Percentiles rank a stretch among this genome's conserved stretches.
phyloP scores from a whole-genome alignment of 1,140 invertebrate genomes.

The Drosophila tani region DNA sequence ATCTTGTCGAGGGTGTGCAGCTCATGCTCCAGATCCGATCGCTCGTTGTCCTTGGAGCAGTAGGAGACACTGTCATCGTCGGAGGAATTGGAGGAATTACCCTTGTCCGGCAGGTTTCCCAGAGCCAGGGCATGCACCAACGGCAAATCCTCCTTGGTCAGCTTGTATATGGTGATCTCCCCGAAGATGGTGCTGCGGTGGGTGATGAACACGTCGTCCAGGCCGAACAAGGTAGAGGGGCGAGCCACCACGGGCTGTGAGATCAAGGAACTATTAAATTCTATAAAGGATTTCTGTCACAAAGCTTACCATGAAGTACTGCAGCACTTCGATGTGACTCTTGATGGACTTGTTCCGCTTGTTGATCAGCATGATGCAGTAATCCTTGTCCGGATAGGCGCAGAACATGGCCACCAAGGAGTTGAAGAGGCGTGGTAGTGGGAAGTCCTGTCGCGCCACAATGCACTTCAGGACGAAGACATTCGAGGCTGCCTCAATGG shows the following conservation, averaged over 20 bases:
- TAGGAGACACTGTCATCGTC: slow-evolving; percentile 25
- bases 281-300: background rate
- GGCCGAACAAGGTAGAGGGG: slow-evolving; percentile 22
- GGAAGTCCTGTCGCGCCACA: slow-evolving; percentile 35
- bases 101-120: background rate
- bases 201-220: slow-evolving; percentile 55
- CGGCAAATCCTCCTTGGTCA: slow-evolving; percentile 30
- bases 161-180: slow-evolving; percentile 56
- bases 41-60: slow-evolving; percentile 33
- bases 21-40: slow-evolving; percentile 38
- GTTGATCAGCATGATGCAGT: slow-evolving; percentile 60
- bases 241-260: slow-evolving; percentile 49
- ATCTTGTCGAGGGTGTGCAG: slow-evolving; percentile 26
- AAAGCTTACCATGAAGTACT: slow-evolving; percentile 64
- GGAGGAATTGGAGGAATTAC: accelerated
- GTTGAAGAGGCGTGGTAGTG: slow-evolving; percentile 40
- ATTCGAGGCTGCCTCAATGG: slow-evolving; percentile 38
- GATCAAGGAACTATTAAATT: background rate
- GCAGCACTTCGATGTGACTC: slow-evolving; percentile 44
- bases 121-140: slow-evolving; percentile 9
- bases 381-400: slow-evolving; percentile 72
- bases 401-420: slow-evolving; percentile 57
- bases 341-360: background rate
- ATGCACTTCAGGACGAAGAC: slow-evolving; percentile 63
- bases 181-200: slow-evolving; percentile 69